Evolutionary conservation across 1,140 invertebrate species (phyloP), one percentile per base, ranked within the genome.

Genomic region (Drosophila orosa): DNA sequence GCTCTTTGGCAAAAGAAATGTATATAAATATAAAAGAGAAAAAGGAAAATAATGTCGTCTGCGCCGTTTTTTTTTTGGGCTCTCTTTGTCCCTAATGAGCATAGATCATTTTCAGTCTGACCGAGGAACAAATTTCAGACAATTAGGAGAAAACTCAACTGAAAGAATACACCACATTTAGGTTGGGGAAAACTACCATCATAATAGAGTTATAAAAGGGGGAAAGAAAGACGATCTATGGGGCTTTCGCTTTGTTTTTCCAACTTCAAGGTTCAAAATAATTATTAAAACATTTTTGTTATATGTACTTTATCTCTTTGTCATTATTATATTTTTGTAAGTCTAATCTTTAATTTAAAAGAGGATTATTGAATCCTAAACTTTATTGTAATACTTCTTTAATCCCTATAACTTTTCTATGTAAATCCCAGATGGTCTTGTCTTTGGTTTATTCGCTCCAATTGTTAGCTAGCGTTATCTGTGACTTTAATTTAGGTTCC

Each of bases 61-160:
- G 60, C 29, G 44, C 31, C 19, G 29, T 44, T 74, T 27, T 33
- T 45, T 74, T 40, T 59, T 17, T 17, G 42, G 47, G 22, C 29
- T 50, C 39, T 33, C 45, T 60, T 25, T 29, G 42, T 25, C 48
- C 58, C 82, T 86, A 86, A 86, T 83, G 83, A 86, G 84, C 83
- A 56, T 48, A 79, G 84, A 79, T 87, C 78, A 86, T 86, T 89
- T 45, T 83, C 62, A 56, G 44, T 45, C 33, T 69, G 56, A 42
- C 42, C 56, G 25, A 63, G 78, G 42, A 55, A 81, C 82, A 86
- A 86, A 87, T 87, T 80, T 82, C 44, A 65, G 71, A 65, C 79
- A 83, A 87, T 87, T 87, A 87, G 79, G 39, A 66, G 55, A 57
- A 50, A 59, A 47, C 39, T 39, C 59, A 80, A 63, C 60, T 76